These are phyloP conservation scores for Nephrotoma appendiculata DNA, from an alignment of 2,888 invertebrate genomes.

Conservation along the genomic window DNA sequence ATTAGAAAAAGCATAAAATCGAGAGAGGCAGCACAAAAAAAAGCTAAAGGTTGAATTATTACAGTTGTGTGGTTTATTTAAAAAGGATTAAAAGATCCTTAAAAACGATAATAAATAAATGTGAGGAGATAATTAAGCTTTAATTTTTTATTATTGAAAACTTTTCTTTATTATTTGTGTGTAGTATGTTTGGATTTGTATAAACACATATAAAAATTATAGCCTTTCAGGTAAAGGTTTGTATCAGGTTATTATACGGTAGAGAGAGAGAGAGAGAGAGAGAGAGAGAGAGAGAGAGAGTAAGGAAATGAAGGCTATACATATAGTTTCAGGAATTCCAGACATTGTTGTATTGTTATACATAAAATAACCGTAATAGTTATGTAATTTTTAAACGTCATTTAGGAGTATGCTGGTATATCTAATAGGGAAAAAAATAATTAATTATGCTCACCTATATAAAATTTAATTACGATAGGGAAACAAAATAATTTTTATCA, in stretches of 20 bases:
- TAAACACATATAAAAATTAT: not conserved
- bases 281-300: not conserved
- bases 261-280: not conserved
- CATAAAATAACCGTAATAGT: not conserved
- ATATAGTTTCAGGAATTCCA: not conserved
- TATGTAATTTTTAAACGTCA: not conserved
- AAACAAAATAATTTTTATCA: not conserved
- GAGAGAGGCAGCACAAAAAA: not conserved
- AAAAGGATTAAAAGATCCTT: not conserved
- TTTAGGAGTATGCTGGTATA: not conserved
- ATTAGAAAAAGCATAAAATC: not conserved
- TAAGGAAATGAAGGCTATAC: not conserved
- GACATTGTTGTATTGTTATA: not conserved
- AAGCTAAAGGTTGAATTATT: not conserved
- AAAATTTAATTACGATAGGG: not conserved
- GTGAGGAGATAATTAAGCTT: not conserved
- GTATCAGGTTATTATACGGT: not conserved
- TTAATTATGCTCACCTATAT: not conserved
- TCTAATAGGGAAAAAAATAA: not conserved
- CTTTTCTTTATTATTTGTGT: not conserved
- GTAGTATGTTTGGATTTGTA: not conserved
- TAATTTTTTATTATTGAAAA: not conserved
- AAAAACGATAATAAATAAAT: not conserved
- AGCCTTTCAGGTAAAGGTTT: not conserved
- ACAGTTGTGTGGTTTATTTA: not conserved